Percentiles rank a stretch among this genome's conserved stretches.
These are phyloP conservation scores for Catostylus mosaicus DNA, from an alignment of 30 jellyfish, hydroid and myxozoan genomes.

Conservation along the genomic window DNA sequence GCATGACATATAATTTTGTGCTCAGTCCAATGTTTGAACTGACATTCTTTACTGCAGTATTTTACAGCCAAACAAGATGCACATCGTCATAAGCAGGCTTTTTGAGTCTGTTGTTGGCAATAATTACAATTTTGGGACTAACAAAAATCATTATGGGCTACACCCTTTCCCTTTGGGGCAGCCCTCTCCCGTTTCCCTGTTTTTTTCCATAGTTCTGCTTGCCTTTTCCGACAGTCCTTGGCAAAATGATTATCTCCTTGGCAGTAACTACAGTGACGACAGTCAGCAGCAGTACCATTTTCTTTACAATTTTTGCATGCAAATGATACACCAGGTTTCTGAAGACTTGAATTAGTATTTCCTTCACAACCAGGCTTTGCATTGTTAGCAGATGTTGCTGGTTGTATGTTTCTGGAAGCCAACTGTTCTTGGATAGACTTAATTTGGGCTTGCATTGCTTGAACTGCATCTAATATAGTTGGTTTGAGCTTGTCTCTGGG, in stretches of 20 bases:
- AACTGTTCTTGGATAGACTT: neutral
- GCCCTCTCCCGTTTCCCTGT: neutral
- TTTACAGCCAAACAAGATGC: constrained; percentile 9
- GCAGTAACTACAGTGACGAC: constrained; percentile 31
- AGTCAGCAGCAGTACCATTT: neutral
- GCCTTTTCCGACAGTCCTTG: neutral
- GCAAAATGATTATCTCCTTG: constrained; percentile 2
- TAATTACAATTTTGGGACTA: neutral
- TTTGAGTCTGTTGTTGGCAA: neutral
- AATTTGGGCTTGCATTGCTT: constrained; percentile 29
- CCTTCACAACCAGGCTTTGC: neutral
- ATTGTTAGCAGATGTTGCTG: neutral
- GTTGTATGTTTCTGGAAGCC: neutral
- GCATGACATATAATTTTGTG: constrained; percentile 10
- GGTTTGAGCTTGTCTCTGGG: neutral
- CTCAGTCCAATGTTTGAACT: constrained; percentile 17
- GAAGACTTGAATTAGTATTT: too few relatives aligned
- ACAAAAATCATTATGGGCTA: neutral
- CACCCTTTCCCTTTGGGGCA: neutral
- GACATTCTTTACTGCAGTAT: constrained; percentile 24
- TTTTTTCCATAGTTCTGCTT: neutral
- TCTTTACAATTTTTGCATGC: constrained; percentile 9
- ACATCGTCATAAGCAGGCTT: neutral
- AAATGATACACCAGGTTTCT: too few relatives aligned
- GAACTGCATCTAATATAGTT: neutral